These are phyloP conservation scores for Ichneumoninae sp. DNA, from an alignment of 2,888 invertebrate genomes.

Conservation along the genomic window DNA sequence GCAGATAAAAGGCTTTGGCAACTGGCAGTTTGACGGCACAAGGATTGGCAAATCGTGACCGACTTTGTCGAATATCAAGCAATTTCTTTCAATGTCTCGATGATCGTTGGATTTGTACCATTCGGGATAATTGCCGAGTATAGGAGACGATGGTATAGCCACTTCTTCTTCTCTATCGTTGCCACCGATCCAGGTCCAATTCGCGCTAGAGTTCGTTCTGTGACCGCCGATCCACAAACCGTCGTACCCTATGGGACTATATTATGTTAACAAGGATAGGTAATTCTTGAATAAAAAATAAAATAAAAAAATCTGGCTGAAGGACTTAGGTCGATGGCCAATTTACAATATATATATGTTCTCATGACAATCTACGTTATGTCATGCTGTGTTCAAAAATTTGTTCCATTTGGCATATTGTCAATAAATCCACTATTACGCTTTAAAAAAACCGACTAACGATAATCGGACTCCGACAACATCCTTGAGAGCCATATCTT, in stretches of 20 bases:
- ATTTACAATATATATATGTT: too few species aligned
- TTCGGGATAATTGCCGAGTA: conserved; percentile 53
- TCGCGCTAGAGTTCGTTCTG: conserved; percentile 40
- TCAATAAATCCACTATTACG: too few species aligned
- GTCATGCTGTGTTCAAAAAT: too few species aligned
- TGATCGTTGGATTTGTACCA: conserved; percentile 59
- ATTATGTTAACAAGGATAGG: not conserved
- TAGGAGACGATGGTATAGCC: conserved; percentile 36
- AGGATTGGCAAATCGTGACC: conserved; percentile 68
- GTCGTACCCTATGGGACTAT: conserved; percentile 66
- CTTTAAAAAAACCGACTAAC: conserved; percentile 42
- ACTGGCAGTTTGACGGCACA: conserved; percentile 67
- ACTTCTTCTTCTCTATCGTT: conserved; percentile 29
- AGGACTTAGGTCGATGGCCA: too few species aligned
- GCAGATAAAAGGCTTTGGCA: conserved; percentile 66
- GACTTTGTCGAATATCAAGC: conserved; percentile 66
- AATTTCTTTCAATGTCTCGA: conserved; percentile 59
- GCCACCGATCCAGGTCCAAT: conserved; percentile 66
- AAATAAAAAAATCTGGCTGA: too few species aligned
- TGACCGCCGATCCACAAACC: conserved; percentile 70
- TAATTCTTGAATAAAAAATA: not conserved
- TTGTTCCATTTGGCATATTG: too few species aligned
- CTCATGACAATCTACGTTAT: too few species aligned
- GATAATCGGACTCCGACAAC: conserved; percentile 71
- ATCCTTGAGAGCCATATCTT: conserved; percentile 67